phyloP scores from a whole-genome alignment of 2,888 invertebrate species.

The Tholera decimalis region DNA sequence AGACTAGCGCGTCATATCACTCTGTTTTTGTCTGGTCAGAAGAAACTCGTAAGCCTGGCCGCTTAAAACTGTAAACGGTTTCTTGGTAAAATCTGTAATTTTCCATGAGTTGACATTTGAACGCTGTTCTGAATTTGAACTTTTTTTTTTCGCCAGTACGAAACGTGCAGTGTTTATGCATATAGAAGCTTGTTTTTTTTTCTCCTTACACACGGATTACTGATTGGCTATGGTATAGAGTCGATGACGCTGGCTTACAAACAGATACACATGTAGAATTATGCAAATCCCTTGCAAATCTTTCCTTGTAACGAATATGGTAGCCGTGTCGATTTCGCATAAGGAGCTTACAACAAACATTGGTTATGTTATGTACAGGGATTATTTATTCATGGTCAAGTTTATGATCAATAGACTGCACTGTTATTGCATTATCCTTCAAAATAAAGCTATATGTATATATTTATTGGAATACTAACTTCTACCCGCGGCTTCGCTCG shows the following conservation, averaged over 20 bases:
- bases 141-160: conserved; percentile 29
- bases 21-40: conserved; percentile 8
- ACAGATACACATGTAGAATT: conserved; percentile 75
- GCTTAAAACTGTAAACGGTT: conserved; percentile 42
- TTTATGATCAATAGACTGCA: conserved; percentile 57
- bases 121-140: conserved; percentile 31
- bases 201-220: conserved; percentile 30
- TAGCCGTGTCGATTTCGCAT: conserved; percentile 64
- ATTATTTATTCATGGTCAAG: conserved; percentile 65
- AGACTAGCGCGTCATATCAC: conserved; percentile 29
- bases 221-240: conserved; percentile 44
- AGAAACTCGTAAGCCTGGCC: conserved; percentile 32
- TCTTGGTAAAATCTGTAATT: conserved; percentile 53
- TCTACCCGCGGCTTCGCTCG: too few species aligned
- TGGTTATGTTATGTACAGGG: conserved; percentile 51
- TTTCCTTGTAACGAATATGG: conserved; percentile 72
- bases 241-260: conserved; percentile 50
- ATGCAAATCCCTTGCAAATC: conserved; percentile 78
- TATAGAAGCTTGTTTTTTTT: conserved; percentile 24
- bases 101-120: conserved; percentile 42
- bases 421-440: conserved; percentile 39
- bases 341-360: conserved; percentile 65
- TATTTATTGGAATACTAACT: not conserved
- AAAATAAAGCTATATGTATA: conserved; percentile 23
- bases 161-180: conserved; percentile 16